These are phyloP conservation scores for Acrocyrtus sp. DNA, from an alignment of 2,888 invertebrate species.

Conservation along the genomic window DNA sequence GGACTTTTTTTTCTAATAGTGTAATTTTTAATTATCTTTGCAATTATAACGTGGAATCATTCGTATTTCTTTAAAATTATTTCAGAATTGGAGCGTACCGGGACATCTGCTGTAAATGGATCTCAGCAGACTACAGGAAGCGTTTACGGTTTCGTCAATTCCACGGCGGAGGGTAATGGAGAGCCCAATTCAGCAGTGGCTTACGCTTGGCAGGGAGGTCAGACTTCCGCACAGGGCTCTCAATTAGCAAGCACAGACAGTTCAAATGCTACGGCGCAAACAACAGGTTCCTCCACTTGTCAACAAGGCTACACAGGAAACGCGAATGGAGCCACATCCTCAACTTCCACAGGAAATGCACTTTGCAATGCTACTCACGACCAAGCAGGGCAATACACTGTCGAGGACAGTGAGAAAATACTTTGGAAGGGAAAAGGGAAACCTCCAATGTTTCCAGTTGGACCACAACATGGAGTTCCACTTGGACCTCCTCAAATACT, in stretches of 20 bases:
- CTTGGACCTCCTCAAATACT: not conserved
- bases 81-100: too few species aligned
- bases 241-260: constrained; percentile 24
- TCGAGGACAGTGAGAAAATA: constrained; percentile 3
- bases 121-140: constrained; percentile 15
- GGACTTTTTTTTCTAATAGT: not conserved
- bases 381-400: too few species aligned
- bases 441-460: too few species aligned
- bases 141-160: constrained; percentile 18
- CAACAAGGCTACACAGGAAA: constrained; percentile 23
- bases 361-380: constrained; percentile 18
- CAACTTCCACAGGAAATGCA: constrained; percentile 26
- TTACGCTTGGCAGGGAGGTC: constrained; percentile 39
- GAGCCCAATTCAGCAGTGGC: constrained; percentile 15
- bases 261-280: not conserved
- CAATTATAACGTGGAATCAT: constrained; percentile 5
- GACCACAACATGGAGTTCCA: not conserved
- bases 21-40: not conserved
- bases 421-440: constrained; percentile 1
- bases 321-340: constrained; percentile 14
- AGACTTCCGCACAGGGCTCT: constrained; percentile 17
- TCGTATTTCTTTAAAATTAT: too few species aligned
- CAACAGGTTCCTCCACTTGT: constrained; percentile 25
- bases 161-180: constrained; percentile 25
- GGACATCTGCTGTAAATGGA: too few species aligned